Percentiles rank a stretch among this genome's conserved stretches.
phyloP scores from a whole-genome alignment of 2,113 vertebrate species.

The Tursiops truncatus region DNA sequence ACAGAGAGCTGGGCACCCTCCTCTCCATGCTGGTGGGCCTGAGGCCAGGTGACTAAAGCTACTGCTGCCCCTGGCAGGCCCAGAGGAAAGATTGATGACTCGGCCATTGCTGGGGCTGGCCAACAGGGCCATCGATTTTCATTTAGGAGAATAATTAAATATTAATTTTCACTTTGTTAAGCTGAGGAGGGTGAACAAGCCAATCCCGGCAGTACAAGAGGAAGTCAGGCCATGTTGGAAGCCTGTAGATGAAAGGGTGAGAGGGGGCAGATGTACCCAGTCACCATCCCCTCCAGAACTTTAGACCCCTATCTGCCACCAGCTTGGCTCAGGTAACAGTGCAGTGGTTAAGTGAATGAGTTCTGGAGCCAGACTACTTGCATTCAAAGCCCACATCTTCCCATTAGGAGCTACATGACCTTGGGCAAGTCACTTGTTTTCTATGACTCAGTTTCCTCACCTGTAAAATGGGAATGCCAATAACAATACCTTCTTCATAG shows the following conservation, averaged over 20 bases:
- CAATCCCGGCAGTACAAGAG: constrained; percentile 54
- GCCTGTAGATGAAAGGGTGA: constrained; percentile 37
- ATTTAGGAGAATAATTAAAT: constrained; percentile 89
- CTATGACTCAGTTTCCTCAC: constrained; percentile 22
- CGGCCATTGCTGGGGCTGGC: constrained; percentile 78
- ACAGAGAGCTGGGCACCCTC: background rate
- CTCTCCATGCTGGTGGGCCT: background rate
- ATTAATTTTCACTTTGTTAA: constrained; percentile 92
- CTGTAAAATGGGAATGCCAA: background rate
- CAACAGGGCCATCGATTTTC: constrained; percentile 84
- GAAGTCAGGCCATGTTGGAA: constrained; percentile 75
- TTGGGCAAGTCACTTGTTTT: background rate
- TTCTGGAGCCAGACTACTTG: background rate
- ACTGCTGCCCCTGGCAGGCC: constrained; percentile 35
- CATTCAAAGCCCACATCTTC: background rate
- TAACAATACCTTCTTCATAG: background rate
- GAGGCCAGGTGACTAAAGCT: constrained; percentile 51
- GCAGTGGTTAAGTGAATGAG: background rate
- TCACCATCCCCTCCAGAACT: background rate
- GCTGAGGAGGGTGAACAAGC: constrained; percentile 81
- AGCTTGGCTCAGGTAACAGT: background rate
- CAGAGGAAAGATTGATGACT: constrained; percentile 67
- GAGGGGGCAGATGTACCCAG: background rate
- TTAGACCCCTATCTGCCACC: background rate
- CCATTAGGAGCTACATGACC: background rate